Conservation (phyloP, 2,113 vertebrate species). For the Gracilinanus agilis region DNA sequence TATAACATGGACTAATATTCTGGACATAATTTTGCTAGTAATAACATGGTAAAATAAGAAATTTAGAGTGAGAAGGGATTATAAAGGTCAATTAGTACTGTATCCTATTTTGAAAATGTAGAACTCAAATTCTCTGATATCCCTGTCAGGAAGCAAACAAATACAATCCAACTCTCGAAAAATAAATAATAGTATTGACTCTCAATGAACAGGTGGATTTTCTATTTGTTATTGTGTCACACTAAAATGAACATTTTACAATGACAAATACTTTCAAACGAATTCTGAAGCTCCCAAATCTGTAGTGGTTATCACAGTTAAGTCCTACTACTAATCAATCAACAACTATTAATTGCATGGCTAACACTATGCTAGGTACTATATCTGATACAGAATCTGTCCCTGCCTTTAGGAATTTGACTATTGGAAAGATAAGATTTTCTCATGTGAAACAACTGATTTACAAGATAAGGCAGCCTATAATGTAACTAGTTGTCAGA, state of each 20-base stretch:
- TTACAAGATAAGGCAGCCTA: neutral
- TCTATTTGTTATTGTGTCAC: neutral
- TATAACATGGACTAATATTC: neutral
- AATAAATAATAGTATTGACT: neutral
- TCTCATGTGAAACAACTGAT: neutral
- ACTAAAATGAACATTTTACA: conserved; percentile 20
- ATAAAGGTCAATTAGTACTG: neutral
- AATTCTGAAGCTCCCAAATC: neutral
- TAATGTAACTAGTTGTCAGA: conserved; percentile 31
- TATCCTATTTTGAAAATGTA: neutral
- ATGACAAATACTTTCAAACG: conserved; percentile 1
- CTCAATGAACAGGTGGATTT: neutral
- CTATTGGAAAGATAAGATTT: conserved; percentile 41
- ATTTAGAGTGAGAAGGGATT: neutral
- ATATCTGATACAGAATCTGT: neutral
- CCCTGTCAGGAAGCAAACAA: neutral
- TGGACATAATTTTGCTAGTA: neutral
- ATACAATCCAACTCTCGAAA: neutral
- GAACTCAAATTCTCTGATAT: neutral
- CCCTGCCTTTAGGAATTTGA: conserved; percentile 36
- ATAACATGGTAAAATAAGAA: neutral
- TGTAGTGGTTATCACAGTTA: neutral
- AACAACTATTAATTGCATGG: neutral
- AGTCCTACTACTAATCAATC: neutral
- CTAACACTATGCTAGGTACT: conserved; percentile 21